These are phyloP conservation scores for Liparis tanakae DNA, from an alignment of 2,797 vertebrate species.

Conservation along the genomic window DNA sequence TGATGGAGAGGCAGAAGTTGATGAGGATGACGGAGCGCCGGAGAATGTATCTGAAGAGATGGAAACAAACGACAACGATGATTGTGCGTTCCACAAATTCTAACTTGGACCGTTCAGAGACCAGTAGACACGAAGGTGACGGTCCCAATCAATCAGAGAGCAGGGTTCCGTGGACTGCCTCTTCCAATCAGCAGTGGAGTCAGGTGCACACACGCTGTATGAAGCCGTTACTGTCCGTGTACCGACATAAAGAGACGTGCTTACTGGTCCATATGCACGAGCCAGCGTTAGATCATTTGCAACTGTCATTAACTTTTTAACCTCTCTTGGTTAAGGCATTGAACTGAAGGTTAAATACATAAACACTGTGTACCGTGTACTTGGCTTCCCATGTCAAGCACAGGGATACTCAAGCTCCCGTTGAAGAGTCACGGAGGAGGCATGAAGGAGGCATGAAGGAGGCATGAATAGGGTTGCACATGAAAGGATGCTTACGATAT, in stretches of 20 bases:
- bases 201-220: too few relatives aligned
- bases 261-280: not conserved
- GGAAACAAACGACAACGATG: not conserved
- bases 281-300: not conserved
- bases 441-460: too few relatives aligned
- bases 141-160: not conserved
- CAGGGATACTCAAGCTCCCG: not conserved
- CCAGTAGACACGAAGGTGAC: not conserved
- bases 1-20: constrained; percentile 99
- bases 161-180: too few relatives aligned
- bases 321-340: not conserved
- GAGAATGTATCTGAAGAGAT: constrained; percentile 91
- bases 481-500: not conserved
- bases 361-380: too few relatives aligned
- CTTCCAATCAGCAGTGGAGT: not conserved
- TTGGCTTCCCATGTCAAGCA: not conserved
- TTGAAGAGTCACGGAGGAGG: not conserved
- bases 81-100: not conserved
- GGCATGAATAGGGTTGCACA: not conserved
- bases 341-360: not conserved
- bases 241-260: not conserved
- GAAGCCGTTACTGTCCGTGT: not conserved
- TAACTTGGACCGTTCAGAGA: not conserved
- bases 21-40: constrained; percentile 96
- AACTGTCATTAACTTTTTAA: not conserved